Conservation (phyloP, 1,140 invertebrate species). For the Marisa cornuarietis region DNA sequence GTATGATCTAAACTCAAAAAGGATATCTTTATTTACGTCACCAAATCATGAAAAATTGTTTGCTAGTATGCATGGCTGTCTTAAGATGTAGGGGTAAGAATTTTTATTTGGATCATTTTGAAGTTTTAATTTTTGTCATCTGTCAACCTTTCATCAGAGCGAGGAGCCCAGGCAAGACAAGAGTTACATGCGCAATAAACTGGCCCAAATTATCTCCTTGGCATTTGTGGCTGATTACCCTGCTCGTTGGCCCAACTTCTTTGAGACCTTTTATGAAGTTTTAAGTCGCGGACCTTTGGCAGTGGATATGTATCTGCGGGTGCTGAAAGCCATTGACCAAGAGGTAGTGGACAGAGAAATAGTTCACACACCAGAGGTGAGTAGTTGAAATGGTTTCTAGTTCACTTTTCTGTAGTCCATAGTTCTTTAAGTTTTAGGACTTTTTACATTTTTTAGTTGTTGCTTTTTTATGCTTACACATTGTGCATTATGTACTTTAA, state of each 20-base stretch:
- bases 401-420: too few species aligned
- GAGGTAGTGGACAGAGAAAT: conserved; percentile 70
- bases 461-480: neutral
- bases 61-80: too few species aligned
- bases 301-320: conserved; percentile 69
- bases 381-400: neutral
- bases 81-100: too few species aligned
- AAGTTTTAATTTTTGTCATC: too few species aligned
- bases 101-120: too few species aligned
- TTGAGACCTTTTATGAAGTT: conserved; percentile 67
- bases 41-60: too few species aligned
- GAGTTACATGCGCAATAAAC: conserved; percentile 68
- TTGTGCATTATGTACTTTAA: neutral
- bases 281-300: conserved; percentile 61
- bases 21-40: too few species aligned
- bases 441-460: neutral
- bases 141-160: conserved; percentile 9
- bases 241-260: conserved; percentile 69
- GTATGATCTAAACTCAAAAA: too few species aligned
- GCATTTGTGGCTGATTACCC: conserved; percentile 71
- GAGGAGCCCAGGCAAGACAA: conserved; percentile 44
- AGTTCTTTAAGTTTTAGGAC: too few species aligned
- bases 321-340: conserved; percentile 69
- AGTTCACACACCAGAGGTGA: conserved; percentile 62
- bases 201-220: conserved; percentile 69